phyloP scores from a whole-genome alignment of 1,140 invertebrate species.

The Pachypeltis micranthus region DNA sequence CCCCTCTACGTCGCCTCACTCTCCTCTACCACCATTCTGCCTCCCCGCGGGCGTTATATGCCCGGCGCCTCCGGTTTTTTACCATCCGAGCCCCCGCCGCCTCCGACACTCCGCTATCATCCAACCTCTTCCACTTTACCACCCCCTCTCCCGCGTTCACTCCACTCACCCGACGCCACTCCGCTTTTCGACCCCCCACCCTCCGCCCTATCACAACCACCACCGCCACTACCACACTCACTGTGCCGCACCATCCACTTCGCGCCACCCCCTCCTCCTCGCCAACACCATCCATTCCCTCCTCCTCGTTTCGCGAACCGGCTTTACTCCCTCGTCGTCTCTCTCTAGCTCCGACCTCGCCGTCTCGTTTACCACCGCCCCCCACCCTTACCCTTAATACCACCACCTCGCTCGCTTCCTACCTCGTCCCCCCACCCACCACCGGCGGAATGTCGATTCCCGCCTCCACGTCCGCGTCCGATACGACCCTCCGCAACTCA shows the following conservation, averaged over 20 bases:
- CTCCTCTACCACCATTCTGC: no score
- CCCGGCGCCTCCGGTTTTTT: constrained; percentile 17
- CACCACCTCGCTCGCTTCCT: not conserved
- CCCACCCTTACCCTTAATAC: constrained; percentile 6
- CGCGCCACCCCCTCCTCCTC: constrained; percentile 6
- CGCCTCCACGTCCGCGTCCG: constrained; percentile 7
- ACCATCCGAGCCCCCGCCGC: not conserved
- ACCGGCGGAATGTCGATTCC: not conserved
- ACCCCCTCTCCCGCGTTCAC: not conserved
- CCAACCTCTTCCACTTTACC: constrained; percentile 6
- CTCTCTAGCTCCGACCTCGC: no score
- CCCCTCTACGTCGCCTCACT: not conserved
- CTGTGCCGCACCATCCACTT: not conserved
- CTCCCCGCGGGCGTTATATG: constrained; percentile 18
- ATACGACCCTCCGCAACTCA: not conserved
- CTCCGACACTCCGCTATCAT: not conserved
- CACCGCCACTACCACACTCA: not conserved
- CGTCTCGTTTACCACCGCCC: not conserved
- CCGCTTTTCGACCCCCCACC: not conserved
- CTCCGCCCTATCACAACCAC: not conserved
- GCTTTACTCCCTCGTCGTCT: no score
- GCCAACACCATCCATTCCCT: no score
- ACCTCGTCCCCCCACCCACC: constrained; percentile 1
- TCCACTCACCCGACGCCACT: not conserved
- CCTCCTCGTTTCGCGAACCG: no score